Evolutionary conservation across 2,797 vertebrate genomes (phyloP).

Genomic region (Sebastes paucispinis): DNA sequence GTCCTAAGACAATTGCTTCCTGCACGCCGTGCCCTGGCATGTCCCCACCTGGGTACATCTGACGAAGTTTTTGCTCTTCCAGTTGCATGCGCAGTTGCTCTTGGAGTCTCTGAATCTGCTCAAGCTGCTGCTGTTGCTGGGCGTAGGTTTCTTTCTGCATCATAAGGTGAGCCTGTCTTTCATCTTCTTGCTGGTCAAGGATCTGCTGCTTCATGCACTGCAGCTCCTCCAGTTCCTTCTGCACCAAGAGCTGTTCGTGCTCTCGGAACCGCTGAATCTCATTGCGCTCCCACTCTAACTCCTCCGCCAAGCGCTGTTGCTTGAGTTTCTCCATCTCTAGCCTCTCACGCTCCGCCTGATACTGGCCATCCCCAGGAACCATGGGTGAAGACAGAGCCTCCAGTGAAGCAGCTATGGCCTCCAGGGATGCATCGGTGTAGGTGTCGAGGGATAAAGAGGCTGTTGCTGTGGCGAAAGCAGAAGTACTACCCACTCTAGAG

Average conservation of each 20-base stretch:
- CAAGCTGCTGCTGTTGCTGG: constrained; percentile 96
- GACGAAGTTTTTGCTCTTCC: constrained; percentile 95
- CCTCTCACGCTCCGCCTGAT: constrained; percentile 94
- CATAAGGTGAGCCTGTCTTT: constrained; percentile 96
- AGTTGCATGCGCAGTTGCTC: constrained; percentile 95
- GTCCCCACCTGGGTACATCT: constrained; percentile 91
- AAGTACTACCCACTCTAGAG: constrained; percentile 77
- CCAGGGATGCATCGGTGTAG: constrained; percentile 89
- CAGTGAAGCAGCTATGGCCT: constrained; percentile 85
- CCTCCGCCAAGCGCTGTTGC: constrained; percentile 95
- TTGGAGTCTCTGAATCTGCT: constrained; percentile 98
- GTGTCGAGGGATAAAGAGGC: constrained; percentile 87
- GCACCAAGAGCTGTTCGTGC: constrained; percentile 96
- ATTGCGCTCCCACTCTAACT: constrained; percentile 97
- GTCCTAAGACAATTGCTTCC: constrained; percentile 82
- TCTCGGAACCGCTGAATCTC: constrained; percentile 98
- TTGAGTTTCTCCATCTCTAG: constrained; percentile 97
- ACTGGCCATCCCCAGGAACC: constrained; percentile 91
- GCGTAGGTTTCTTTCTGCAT: constrained; percentile 98
- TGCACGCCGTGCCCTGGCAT: constrained; percentile 86
- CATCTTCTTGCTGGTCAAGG: constrained; percentile 94
- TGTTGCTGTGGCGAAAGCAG: constrained; percentile 74
- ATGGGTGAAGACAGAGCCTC: constrained; percentile 92
- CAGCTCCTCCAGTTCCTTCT: constrained; percentile 96
- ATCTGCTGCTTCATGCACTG: constrained; percentile 98